phyloP scores from a whole-genome alignment of 2,888 invertebrate species.

The Meandrusa payeni region DNA sequence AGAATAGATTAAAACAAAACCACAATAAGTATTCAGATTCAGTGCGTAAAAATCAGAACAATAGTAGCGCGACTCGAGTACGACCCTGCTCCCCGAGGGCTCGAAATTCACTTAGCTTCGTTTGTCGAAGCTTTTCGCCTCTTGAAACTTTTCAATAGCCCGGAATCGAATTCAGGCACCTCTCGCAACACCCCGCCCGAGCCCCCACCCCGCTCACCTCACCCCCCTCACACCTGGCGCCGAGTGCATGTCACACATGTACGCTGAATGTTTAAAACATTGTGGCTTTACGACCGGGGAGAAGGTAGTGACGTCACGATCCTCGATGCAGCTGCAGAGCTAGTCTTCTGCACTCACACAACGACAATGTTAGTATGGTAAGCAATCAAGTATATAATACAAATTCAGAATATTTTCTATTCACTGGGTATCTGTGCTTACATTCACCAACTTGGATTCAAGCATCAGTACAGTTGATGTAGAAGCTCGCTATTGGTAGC shows the following conservation, averaged over 20 bases:
- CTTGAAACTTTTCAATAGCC: conserved; percentile 81
- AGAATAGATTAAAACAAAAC: too few species aligned
- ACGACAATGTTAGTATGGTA: too few species aligned
- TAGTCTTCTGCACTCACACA: too few species aligned
- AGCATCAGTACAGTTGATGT: too few species aligned
- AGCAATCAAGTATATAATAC: too few species aligned
- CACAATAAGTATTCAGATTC: too few species aligned
- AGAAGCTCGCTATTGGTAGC: too few species aligned
- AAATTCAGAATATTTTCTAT: too few species aligned
- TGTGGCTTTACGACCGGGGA: conserved; percentile 6
- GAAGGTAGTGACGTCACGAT: too few species aligned
- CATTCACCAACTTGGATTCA: too few species aligned
- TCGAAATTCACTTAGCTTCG: conserved; percentile 81
- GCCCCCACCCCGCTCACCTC: conserved; percentile 27
- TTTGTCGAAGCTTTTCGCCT: conserved; percentile 81
- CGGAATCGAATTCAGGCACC: conserved; percentile 72
- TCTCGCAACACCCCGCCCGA: conserved; percentile 37
- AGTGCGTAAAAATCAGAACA: not conserved
- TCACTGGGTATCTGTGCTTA: too few species aligned
- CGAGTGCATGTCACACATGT: conserved; percentile 37
- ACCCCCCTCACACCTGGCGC: conserved; percentile 44
- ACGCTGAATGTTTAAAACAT: conserved; percentile 20
- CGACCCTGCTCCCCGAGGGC: conserved; percentile 68
- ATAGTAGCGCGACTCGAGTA: conserved; percentile 28
- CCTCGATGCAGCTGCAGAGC: too few species aligned